These are phyloP conservation scores for Caenorhabditis sp. DNA, from an alignment of 2,888 invertebrate genomes.

Conservation along the genomic window DNA sequence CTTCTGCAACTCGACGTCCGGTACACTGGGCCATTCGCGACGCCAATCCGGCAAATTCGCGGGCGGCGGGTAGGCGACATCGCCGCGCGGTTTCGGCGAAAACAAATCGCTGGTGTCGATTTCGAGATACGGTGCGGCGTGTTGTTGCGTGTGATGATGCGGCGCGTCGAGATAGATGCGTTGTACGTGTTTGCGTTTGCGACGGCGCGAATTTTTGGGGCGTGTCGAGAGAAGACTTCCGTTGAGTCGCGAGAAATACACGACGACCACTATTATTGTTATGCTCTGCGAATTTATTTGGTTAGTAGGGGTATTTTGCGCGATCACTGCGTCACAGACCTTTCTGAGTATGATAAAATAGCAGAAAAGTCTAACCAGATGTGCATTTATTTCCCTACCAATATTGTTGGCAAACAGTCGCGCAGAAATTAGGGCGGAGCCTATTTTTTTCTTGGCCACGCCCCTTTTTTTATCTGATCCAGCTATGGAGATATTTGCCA, in stretches of 20 bases:
- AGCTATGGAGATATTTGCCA: no score
- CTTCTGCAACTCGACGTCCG: slow-evolving; percentile 49
- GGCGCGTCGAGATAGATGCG: slow-evolving; percentile 23
- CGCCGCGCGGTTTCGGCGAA: slow-evolving; percentile 31
- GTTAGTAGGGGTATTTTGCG: no score
- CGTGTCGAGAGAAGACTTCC: slow-evolving; percentile 58
- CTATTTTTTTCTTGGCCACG: no score
- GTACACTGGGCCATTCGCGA: slow-evolving; percentile 50
- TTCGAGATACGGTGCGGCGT: slow-evolving; percentile 14
- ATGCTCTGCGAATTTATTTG: no score
- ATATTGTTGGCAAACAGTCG: no score
- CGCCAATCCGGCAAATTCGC: slow-evolving; percentile 49
- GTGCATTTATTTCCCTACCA: no score
- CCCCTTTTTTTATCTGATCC: no score
- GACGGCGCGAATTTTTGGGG: slow-evolving; percentile 37
- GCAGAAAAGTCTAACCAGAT: no score
- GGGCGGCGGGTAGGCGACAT: slow-evolving; percentile 26
- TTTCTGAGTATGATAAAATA: no score
- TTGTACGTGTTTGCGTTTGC: slow-evolving; percentile 21
- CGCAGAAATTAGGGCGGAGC: no score
- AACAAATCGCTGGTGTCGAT: slow-evolving; percentile 19
- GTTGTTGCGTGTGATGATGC: background rate
- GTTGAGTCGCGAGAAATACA: slow-evolving; percentile 63
- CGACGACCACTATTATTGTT: slow-evolving; percentile 59
- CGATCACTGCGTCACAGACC: no score